phyloP scores from a whole-genome alignment of 2,797 vertebrate genomes.

The Sternotherus odoratus region DNA sequence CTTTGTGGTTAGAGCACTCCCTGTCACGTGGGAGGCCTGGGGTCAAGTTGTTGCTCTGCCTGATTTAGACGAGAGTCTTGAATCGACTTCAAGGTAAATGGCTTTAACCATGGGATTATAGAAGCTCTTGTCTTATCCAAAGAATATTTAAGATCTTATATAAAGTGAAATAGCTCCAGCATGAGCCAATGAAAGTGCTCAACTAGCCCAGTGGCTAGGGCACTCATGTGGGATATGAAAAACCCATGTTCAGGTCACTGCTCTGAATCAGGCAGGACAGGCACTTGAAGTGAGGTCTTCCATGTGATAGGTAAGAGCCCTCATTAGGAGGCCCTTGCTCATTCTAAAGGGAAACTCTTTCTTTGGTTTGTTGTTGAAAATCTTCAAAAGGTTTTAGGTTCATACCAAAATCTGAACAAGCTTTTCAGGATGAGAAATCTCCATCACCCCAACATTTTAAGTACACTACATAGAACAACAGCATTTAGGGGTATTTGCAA shows the following conservation, averaged over 20 bases:
- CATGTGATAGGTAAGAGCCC: neutral
- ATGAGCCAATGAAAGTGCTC: neutral
- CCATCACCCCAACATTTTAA: neutral
- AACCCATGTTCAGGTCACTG: neutral
- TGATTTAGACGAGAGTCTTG: neutral
- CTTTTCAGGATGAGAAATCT: neutral
- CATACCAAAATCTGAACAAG: neutral
- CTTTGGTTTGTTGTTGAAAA: neutral
- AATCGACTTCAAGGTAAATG: neutral
- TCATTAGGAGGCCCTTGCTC: neutral
- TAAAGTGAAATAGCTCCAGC: neutral
- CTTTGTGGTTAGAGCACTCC: neutral
- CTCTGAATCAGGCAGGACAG: neutral
- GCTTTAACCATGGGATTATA: neutral
- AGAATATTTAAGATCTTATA: neutral
- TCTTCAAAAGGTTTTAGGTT: neutral
- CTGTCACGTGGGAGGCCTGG: neutral
- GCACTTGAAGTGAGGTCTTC: neutral
- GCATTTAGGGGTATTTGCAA: fast-evolving
- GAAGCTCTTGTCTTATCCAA: neutral
- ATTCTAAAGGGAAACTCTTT: neutral
- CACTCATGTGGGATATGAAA: neutral
- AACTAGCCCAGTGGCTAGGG: neutral
- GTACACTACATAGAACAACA: fast-evolving
- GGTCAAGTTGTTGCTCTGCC: neutral